Evolutionary conservation across 2,888 invertebrate genomes (phyloP).

Genomic region (Yponomeuta malinellus): DNA sequence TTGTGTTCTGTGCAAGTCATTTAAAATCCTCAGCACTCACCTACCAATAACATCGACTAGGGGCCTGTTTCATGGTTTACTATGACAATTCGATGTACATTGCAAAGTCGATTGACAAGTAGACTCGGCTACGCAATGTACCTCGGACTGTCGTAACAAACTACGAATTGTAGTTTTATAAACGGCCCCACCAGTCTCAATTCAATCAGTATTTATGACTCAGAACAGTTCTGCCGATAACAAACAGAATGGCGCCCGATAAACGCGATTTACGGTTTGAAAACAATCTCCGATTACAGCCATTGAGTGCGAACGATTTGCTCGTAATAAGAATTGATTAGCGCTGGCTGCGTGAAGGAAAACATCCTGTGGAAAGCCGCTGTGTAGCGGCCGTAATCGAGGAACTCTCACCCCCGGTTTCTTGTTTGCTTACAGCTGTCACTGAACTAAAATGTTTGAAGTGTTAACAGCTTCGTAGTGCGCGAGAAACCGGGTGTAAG

Average conservation of each 20-base stretch:
- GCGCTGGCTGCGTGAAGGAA: not conserved
- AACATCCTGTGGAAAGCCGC: not conserved
- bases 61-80: too few relatives aligned
- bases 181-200: not conserved
- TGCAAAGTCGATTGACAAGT: too few relatives aligned
- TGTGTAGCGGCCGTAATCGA: too few relatives aligned
- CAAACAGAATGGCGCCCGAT: not conserved
- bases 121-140: too few relatives aligned
- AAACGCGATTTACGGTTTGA: not conserved
- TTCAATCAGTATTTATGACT: slow-evolving; percentile 38
- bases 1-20: not conserved
- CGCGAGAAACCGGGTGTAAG: too few relatives aligned
- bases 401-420: too few relatives aligned
- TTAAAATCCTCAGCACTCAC: not conserved
- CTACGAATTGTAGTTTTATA: not conserved
- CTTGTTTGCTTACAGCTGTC: too few relatives aligned
- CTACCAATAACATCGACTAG: not conserved
- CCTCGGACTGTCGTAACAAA: not conserved
- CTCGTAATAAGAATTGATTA: not conserved
- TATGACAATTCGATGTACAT: too few relatives aligned
- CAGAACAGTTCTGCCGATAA: slow-evolving; percentile 3
- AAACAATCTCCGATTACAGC: slow-evolving; percentile 6
- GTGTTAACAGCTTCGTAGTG: too few relatives aligned
- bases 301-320: slow-evolving; percentile 2
- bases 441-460: too few relatives aligned